Base-by-base conservation (phyloP, 1,140 invertebrate genomes). In the Mamestra configurata region DNA sequence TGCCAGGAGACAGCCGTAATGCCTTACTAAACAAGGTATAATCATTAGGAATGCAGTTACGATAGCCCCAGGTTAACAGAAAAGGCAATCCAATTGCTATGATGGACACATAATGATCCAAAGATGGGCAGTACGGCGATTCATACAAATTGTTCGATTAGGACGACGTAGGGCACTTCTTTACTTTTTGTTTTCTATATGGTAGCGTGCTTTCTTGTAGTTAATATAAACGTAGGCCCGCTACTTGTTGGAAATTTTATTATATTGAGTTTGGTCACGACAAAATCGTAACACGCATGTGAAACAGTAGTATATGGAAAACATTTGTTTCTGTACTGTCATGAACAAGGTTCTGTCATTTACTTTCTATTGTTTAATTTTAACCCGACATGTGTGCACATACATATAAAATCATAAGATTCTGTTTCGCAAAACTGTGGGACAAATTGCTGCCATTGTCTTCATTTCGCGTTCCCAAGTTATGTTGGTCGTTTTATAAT, bases 31-130 rank as follows among this genome's bases (percentile, higher is more conserved):
- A 78, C 5, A 78, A 72, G 68, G 68, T 20, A 77, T 81, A 73
- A 78, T 77, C 57, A 81, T 77, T 40, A 73, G 68, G 66, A 85
- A 85, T 79, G 79, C 79, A 84, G 80, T 79, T 78, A 49, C 31
- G 18, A 43, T 76, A 76, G 78, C 77, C 53, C 59, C 37, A 43
- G 27, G 1, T 57, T 51, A 35, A 73, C 77, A 79, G 49, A 80
- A 80, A 76, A 79, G 81, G 72, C 79, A 20, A 78, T 22, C 51
- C 82, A 81, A 88, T 88, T 88, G 77, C 72, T 82, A 88, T 88
- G 86, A 77, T 75, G 55, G 77, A 43, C 83, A 79, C 84, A 81
- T 78, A 78, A 79, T 80, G 40, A 77, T 78, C 80, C 80, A 71
- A 83, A 82, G 66, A 78, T 82, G 82, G 79, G 43, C 27, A 20